Percentiles rank a stretch among this genome's conserved stretches.
Evolutionary conservation across 2,113 vertebrate genomes (phyloP).

Genomic region (Motacilla tschutschensis): DNA sequence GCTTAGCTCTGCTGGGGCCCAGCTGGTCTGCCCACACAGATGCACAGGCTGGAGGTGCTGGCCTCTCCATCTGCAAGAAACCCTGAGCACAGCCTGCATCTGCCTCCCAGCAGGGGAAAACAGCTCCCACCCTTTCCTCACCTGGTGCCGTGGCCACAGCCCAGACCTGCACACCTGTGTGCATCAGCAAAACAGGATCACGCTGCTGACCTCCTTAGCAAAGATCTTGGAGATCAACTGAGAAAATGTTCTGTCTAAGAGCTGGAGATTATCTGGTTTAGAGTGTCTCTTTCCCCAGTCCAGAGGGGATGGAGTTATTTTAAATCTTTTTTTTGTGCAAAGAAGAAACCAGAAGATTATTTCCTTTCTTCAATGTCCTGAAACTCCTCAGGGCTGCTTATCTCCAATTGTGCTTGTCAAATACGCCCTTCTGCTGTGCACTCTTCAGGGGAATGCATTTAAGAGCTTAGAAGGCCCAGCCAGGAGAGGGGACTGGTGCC

Average conservation of each 20-base stretch:
- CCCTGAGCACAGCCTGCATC: neutral
- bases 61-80: neutral
- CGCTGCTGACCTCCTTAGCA: slow-evolving; percentile 19
- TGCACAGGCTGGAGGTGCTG: neutral
- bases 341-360: slow-evolving; percentile 58
- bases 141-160: neutral
- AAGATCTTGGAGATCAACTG: slow-evolving; percentile 44
- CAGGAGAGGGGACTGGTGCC: slow-evolving; percentile 9
- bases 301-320: slow-evolving; percentile 43
- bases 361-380: slow-evolving; percentile 52
- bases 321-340: slow-evolving; percentile 40
- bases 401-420: slow-evolving; percentile 62
- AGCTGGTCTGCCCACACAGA: slow-evolving; percentile 33
- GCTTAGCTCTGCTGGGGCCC: slow-evolving; percentile 44
- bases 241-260: slow-evolving; percentile 43
- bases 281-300: slow-evolving; percentile 44
- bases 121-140: neutral
- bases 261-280: slow-evolving; percentile 61
- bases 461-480: slow-evolving; percentile 47
- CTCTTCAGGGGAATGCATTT: slow-evolving; percentile 50
- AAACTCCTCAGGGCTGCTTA: slow-evolving; percentile 59
- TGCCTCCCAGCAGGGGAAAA: neutral
- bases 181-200: neutral
- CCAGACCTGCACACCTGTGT: neutral
- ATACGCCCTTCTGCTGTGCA: slow-evolving; percentile 28